Percentiles rank a stretch among this genome's conserved stretches.
These are phyloP conservation scores for Protobothrops mucrosquamatus DNA, from an alignment of 2,113 vertebrate species.

Conservation along the genomic window DNA sequence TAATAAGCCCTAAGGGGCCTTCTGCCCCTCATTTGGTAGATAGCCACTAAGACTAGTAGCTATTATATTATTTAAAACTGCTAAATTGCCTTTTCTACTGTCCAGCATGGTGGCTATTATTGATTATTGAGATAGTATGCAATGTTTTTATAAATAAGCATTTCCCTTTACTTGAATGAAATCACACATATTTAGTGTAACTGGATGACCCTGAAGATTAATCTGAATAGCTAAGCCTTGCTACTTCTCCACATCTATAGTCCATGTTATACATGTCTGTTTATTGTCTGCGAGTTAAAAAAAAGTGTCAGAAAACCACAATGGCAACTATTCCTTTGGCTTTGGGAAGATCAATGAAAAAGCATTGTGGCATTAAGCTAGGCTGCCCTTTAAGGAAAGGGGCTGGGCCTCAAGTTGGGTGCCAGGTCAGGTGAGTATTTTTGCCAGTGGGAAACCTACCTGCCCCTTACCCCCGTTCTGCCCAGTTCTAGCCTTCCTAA, in stretches of 20 bases:
- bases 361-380: neutral
- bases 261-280: neutral
- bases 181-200: neutral
- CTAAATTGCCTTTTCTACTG: neutral
- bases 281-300: neutral
- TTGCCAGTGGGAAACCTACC: neutral
- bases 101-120: neutral
- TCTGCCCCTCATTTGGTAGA: neutral
- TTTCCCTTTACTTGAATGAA: neutral
- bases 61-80: neutral
- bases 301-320: neutral
- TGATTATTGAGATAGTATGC: neutral
- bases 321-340: neutral
- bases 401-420: neutral
- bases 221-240: neutral
- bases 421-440: neutral
- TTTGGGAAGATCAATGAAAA: neutral
- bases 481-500: neutral
- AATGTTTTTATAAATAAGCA: neutral
- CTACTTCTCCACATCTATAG: neutral
- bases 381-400: neutral
- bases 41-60: neutral
- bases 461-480: neutral
- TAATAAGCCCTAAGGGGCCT: neutral
- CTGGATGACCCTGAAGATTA: neutral